Evolutionary conservation across 2,888 invertebrate genomes (phyloP).

Genomic region (Entomobrya multifasciata): DNA sequence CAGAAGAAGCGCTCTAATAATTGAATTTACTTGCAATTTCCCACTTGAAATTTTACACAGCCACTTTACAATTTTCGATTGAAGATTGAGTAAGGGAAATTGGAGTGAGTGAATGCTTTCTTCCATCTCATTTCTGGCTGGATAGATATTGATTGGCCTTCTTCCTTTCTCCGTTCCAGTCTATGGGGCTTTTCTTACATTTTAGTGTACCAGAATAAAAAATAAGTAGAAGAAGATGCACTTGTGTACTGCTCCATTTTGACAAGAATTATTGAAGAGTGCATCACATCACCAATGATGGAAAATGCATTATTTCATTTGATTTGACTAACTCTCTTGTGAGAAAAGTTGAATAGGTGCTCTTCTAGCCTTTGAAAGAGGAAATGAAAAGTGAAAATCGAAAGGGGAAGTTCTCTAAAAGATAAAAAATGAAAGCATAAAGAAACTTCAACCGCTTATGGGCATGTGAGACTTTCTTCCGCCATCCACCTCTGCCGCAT

Average conservation of each 20-base stretch:
- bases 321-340: neutral
- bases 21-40: constrained; percentile 24
- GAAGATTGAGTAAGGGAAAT: neutral
- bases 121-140: neutral
- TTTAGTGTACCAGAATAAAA: too few relatives aligned
- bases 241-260: constrained; percentile 7
- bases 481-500: neutral
- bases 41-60: constrained; percentile 7
- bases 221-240: neutral
- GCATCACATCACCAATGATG: neutral
- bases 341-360: too few relatives aligned
- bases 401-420: neutral
- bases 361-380: neutral
- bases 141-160: constrained; percentile 52
- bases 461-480: constrained; percentile 7
- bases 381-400: neutral
- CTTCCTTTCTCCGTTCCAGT: neutral
- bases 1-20: neutral
- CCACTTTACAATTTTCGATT: neutral
- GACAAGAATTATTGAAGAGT: constrained; percentile 55
- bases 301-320: constrained; percentile 30
- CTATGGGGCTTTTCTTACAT: neutral
- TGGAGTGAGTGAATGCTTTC: neutral
- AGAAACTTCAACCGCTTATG: too few relatives aligned
- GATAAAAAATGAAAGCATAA: constrained; percentile 4